A percentile compares a stretch with the other conserved stretches of the same genome.
Conservation (phyloP, 1,140 invertebrate species). For the Diuraphis noxia region DNA sequence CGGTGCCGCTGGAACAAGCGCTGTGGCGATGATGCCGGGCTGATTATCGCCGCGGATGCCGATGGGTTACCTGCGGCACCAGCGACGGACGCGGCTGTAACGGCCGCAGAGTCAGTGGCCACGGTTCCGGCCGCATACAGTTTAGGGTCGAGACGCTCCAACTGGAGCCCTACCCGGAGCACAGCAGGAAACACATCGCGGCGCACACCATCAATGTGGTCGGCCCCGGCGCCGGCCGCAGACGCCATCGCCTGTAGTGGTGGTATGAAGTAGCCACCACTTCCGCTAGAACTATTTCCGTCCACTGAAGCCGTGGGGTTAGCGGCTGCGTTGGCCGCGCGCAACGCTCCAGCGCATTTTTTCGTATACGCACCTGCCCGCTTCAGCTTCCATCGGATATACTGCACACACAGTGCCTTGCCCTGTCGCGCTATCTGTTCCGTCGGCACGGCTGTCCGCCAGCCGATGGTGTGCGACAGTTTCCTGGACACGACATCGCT, state of each 20-base stretch:
- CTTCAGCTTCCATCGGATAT: conserved; percentile 69
- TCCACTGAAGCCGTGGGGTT: conserved; percentile 64
- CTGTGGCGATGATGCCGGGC: background rate
- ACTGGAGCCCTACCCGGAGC: conserved; percentile 67
- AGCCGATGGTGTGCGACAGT: conserved; percentile 72
- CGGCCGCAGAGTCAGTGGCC: background rate
- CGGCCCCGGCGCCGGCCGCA: conserved; percentile 66
- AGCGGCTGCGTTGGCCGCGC: conserved; percentile 66
- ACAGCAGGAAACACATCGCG: conserved; percentile 67
- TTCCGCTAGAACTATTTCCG: conserved; percentile 62
- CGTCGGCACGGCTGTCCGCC: conserved; percentile 65
- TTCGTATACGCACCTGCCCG: conserved; percentile 68
- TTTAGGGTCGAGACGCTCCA: conserved; percentile 71
- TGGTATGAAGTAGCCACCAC: conserved; percentile 71
- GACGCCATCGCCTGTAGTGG: conserved; percentile 67
- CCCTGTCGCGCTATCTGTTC: conserved; percentile 67
- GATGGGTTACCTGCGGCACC: conserved; percentile 55
- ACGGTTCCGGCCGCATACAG: conserved; percentile 46
- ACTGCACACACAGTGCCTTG: conserved; percentile 68
- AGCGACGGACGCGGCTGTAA: conserved; percentile 42
- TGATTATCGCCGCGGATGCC: conserved; percentile 59
- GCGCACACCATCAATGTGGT: conserved; percentile 65
- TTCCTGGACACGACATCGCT: conserved; percentile 72
- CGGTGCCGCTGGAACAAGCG: background rate
- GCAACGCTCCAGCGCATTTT: conserved; percentile 67